Base-by-base conservation (phyloP, 1,140 invertebrate species). In the Laupala kohalensis region DNA sequence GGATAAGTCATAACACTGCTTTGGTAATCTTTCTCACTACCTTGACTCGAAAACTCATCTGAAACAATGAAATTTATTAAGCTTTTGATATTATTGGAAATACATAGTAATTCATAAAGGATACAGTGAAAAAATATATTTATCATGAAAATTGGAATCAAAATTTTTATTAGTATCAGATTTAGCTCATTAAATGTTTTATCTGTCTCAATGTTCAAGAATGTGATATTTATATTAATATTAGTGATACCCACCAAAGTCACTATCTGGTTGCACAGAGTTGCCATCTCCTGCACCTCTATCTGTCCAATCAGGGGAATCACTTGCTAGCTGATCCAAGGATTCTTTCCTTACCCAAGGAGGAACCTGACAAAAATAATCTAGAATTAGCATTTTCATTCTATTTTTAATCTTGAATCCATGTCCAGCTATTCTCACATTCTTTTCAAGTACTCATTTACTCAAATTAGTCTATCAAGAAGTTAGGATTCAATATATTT, bases 271-370 rank as follows among this genome's bases (percentile, higher is more conserved):
- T 78, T 91, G 89, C 77, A 89, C 89, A 26, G 92, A 94, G 74
- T 91, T 90, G 2, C 92, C 92, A 80, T 94, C 92, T 2, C 88
- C 92, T 63, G 89, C 88, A 1, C 92, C 92, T 24, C 92, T 83
- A 79, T 94, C 92, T 25, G 83, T 84, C 87, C 87, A 89, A 69
- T 87, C 85, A 5, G 84, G 79, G 25, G 80, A 80, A 9, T 87
- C 87, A 72, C 86, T 87, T 79, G 84, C 82, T 81, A 88, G 80
- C 29, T 82, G 75, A 73, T 87, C 83, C 64, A 84, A 78, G 67
- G 81, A 82, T 75, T 88, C 86, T 73, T 86, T 85, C 76, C 84
- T 83, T 9, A 92, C 85, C 91, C 91, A 94, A 25, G 88, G 86
- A 65, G 92, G 92, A 75, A 94, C 90, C 90, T 91, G 19, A 53